Percentiles rank a stretch among this genome's conserved stretches.
phyloP scores from a whole-genome alignment of 2,888 invertebrate genomes.

The Amphipoea lucens region DNA sequence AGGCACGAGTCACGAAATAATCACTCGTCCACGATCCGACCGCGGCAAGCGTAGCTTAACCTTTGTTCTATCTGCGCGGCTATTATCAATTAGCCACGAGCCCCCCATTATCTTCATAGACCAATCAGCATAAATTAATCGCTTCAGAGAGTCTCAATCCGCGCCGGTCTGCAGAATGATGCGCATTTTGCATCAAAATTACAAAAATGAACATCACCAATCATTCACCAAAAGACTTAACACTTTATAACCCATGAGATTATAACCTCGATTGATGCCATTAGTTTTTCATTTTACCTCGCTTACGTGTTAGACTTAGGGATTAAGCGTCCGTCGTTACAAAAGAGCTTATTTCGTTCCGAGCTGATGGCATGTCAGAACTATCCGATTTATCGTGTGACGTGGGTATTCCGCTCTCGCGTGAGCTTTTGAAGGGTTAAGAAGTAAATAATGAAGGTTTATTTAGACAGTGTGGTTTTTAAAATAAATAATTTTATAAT shows the following conservation, averaged over 20 bases:
- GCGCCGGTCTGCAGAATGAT: neutral
- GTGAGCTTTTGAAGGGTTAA: constrained; percentile 51
- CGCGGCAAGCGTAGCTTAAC: neutral
- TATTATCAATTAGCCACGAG: neutral
- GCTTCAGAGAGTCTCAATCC: neutral
- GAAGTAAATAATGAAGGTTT: constrained; percentile 62
- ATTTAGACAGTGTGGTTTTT: constrained; percentile 15
- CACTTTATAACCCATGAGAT: constrained; percentile 10
- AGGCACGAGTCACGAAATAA: neutral
- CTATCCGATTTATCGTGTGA: constrained; percentile 64
- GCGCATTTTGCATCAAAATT: neutral
- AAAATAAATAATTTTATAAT: constrained; percentile 7
- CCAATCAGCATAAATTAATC: neutral
- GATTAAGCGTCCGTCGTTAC: constrained; percentile 65
- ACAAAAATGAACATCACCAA: neutral
- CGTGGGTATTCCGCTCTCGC: constrained; percentile 51
- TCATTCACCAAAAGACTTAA: neutral
- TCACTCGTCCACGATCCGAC: neutral
- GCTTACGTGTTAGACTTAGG: constrained; percentile 47
- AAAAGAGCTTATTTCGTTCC: constrained; percentile 63
- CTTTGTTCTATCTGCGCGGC: neutral
- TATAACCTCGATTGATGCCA: constrained; percentile 16
- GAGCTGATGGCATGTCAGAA: constrained; percentile 62
- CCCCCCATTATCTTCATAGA: neutral
- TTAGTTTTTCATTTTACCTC: constrained; percentile 53